Evolutionary conservation across 2,888 invertebrate genomes (phyloP).

Genomic region (Cristatella mucedo): DNA sequence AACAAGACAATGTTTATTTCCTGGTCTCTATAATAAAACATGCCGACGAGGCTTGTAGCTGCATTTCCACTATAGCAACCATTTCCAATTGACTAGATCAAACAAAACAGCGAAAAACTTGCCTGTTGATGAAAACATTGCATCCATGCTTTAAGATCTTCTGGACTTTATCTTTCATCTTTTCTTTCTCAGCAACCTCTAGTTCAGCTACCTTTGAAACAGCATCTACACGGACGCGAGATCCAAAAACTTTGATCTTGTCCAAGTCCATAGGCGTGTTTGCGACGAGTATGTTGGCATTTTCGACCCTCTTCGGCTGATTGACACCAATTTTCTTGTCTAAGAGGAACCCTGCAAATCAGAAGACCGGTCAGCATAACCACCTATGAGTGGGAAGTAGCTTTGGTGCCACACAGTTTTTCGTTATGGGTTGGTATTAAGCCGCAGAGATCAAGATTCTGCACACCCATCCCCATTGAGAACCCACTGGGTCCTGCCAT

Average conservation of each 20-base stretch:
- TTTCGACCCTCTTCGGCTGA: conserved; percentile 85
- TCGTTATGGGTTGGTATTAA: too few relatives aligned
- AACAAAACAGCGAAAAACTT: too few relatives aligned
- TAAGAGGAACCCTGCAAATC: conserved; percentile 56
- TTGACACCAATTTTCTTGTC: conserved; percentile 94
- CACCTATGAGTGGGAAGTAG: background rate
- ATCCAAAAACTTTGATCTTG: conserved; percentile 95
- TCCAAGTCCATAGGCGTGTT: conserved; percentile 99
- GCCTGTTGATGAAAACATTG: conserved; percentile 93
- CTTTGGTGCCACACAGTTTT: too few relatives aligned
- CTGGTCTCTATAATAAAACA: too few relatives aligned
- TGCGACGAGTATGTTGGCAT: conserved; percentile 88
- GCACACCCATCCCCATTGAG: too few relatives aligned
- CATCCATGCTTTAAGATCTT: conserved; percentile 83
- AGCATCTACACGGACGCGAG: conserved; percentile 52
- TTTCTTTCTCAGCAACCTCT: conserved; percentile 92
- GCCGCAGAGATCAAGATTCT: too few relatives aligned
- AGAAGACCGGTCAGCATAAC: too few relatives aligned
- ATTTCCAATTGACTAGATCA: too few relatives aligned
- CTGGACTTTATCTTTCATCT: conserved; percentile 98
- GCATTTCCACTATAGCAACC: too few relatives aligned
- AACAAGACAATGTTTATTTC: too few relatives aligned
- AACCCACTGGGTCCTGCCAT: too few relatives aligned
- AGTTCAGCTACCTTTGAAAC: conserved; percentile 75
- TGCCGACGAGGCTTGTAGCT: too few relatives aligned